Evolutionary conservation across 2,888 invertebrate genomes (phyloP), one percentile per base, ranked within the genome.

Genomic region (Drosophila pegasa): DNA sequence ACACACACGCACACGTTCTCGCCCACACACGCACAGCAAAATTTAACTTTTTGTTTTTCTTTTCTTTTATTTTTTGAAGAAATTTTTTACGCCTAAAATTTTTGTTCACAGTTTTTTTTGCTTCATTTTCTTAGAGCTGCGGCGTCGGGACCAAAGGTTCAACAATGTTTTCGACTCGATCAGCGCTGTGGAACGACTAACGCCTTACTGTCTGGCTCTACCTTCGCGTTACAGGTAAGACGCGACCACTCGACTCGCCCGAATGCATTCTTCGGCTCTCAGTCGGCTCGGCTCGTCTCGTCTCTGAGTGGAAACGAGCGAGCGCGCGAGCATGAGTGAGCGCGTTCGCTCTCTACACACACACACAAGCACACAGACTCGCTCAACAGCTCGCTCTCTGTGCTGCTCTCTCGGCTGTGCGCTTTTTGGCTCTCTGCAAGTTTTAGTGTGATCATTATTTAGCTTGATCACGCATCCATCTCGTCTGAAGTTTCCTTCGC

Each of bases 181-280:
- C 92, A 92, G 91, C 90, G 92, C 92, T 91, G 91, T 90, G 88
- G 92, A 92, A 92, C 92, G 91, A 92, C 92, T 92, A 92, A 92
- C 91, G 92, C 92, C 92, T 92, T 87, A 89, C 91, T 92, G 92
- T 92, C 92, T 92, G 91, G 91, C 92, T 92, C 92, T 92, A 91
- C 92, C 92, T 91, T 91, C 35, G 92, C 90, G 89, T 88, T 78
- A 85, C 88, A 75, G 80, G 76, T 75, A 75, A 61, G 68, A 60
- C 43, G 50, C 56, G 29, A 14, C 14, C 31, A 27, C 12, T 35
- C 41, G 29, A 22, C 14, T 18, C 51, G 27, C 12, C 52, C 54
- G 71, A 37, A 54, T 58, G 52, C 60, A 59, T 54, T 20, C n/a
- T 16, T 65, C 72, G 72, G 71, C 62, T 70, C 58, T 54, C 37